Evolutionary conservation across 2,888 invertebrate species (phyloP), one percentile per base, ranked within the genome.

Genomic region (Crepidodera aurea): DNA sequence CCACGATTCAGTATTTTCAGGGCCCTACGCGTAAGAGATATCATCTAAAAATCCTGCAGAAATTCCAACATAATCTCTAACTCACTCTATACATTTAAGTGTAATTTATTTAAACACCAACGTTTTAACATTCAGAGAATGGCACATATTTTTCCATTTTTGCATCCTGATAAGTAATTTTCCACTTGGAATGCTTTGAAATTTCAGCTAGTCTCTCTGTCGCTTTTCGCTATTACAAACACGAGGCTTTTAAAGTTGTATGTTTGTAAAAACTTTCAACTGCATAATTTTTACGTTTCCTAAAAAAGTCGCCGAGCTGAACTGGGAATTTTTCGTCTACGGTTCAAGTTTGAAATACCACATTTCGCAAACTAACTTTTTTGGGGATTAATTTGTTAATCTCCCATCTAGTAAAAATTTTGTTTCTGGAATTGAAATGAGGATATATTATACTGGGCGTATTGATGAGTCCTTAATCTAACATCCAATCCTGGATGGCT

Each of bases 161-260:
- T 37, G n/a, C 37, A 13, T n/a, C 8, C n/a, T 37, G 37, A 37
- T 37, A 37, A 37, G 37, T 37, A 40, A 40, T 40, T 40, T 40
- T 40, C 16, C 40, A 40, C 40, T 13, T 18, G 40, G 8, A 40
- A 18, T 15, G 8, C 15, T 40, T 15, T 16, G 40, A 40, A 40
- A 8, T 40, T 40, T 40, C 15, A 8, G 40, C 40, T 18, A 18
- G 15, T 7, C 12, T 40, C 16, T 2, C 4, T 7, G 7, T 8
- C 16, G 40, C 16, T 40, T 18, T 13, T 10, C 18, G 16, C 16
- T 6, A 13, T 16, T 40, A 18, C 16, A 5, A 40, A 40, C 16
- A 40, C 2, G 40, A 40, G 13, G 13, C 12, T 40, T 40, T 40
- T 15, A 40, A 13, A 40, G 16, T 15, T 40, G 8, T 13, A 40